A percentile compares a stretch with the other conserved stretches of the same genome.
Evolutionary conservation across 2,797 vertebrate genomes (phyloP).

Genomic region (Acestrorhynchus altus): DNA sequence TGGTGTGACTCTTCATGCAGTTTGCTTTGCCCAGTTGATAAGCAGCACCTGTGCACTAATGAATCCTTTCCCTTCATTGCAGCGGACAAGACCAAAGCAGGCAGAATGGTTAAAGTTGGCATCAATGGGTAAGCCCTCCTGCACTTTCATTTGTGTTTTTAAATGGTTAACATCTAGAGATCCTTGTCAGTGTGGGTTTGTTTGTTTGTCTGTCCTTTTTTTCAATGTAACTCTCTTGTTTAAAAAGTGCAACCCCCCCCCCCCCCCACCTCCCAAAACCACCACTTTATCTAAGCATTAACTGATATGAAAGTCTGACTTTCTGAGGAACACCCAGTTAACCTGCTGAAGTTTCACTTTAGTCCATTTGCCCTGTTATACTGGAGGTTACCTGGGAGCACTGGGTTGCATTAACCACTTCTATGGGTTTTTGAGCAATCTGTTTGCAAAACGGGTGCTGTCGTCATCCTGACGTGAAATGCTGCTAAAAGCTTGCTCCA

Average conservation of each 20-base stretch:
- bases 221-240: too few relatives aligned
- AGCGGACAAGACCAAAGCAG: conserved; percentile 78
- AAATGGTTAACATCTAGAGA: too few relatives aligned
- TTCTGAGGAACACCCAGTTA: too few relatives aligned
- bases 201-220: too few relatives aligned
- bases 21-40: background rate
- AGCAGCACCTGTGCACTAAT: background rate
- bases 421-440: background rate
- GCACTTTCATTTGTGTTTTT: background rate
- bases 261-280: too few relatives aligned
- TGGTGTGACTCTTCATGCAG: too few relatives aligned
- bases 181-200: too few relatives aligned
- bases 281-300: too few relatives aligned
- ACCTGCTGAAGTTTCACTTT: background rate
- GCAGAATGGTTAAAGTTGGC: conserved; percentile 85
- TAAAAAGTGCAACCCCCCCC: too few relatives aligned
- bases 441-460: conserved; percentile 18
- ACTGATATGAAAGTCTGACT: too few relatives aligned
- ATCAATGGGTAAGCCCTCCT: conserved; percentile 79
- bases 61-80: background rate
- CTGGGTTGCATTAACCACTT: background rate
- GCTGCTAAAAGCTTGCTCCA: background rate
- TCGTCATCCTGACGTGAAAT: conserved; percentile 8
- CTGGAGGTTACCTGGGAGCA: background rate
- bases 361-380: background rate